Evolutionary conservation across 2,888 invertebrate genomes (phyloP), one percentile per base, ranked within the genome.

Genomic region (Silvanus unidentatus): DNA sequence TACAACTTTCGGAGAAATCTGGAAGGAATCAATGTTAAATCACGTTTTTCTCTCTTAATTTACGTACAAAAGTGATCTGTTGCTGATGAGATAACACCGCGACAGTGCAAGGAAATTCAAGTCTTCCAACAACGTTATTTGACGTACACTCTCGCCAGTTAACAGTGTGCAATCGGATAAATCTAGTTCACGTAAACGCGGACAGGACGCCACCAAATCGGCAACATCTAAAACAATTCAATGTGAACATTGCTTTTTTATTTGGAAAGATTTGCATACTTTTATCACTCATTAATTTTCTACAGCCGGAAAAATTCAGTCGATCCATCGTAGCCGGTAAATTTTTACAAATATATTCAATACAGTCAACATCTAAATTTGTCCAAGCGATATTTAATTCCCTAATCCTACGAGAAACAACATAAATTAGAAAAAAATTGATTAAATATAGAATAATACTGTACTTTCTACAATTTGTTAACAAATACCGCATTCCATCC

Each of bases 381-480:
- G 89, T 88, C 93, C 95, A 95, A 0, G 86, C 84, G 53, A 94
- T 72, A 69, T 94, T 94, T 14, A 89, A 68, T 47, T 88, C 81
- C 48, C 75, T 75, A 39, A 84, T 67, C 43, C 82, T 84, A 68
- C 4, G 75, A 75, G 52, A 46, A 47, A 49, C 51, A 51, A 39
- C 35, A 22, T 29, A 41, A n/a, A n/a, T n/a, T n/a, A n/a, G n/a
- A n/a, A n/a, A n/a, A n/a, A n/a, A n/a, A n/a, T 35, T 43, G 28
- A 13, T 9, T 12, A 44, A 27, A n/a, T n/a, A n/a, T n/a, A n/a
- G n/a, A n/a, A n/a, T n/a, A n/a, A n/a, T n/a, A n/a, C n/a, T n/a
- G 68, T 66, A 81, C 79, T 73, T 77, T 56, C 68, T 70, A 59
- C 83, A 83, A 38, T 80, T 79, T 1, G 71, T 69, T 42, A 86